Percentiles rank a stretch among this genome's conserved stretches.
Evolutionary conservation across 2,797 vertebrate species (phyloP).

Genomic region (Clangula hyemalis): DNA sequence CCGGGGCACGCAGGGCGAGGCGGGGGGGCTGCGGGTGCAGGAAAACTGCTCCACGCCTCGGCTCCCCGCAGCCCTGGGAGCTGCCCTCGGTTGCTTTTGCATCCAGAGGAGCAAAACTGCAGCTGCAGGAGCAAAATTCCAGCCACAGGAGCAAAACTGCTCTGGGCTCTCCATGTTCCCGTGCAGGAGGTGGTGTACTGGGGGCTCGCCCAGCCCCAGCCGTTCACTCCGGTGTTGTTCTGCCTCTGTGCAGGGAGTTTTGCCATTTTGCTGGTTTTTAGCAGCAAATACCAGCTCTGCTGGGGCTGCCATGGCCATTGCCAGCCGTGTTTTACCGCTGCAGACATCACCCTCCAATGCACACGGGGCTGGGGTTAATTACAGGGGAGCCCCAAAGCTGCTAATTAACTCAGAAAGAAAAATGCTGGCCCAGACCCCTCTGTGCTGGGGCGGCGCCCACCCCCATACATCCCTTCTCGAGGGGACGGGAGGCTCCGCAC

Average conservation of each 20-base stretch:
- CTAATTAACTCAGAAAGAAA: not conserved
- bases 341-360: fast-evolving
- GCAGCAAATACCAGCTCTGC: not conserved
- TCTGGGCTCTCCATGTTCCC: fast-evolving
- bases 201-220: fast-evolving
- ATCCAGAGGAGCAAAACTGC: not conserved
- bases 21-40: too few relatives aligned
- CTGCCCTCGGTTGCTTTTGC: not conserved
- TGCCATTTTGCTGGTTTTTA: not conserved
- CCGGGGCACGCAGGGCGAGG: too few relatives aligned
- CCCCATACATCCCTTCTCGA: not conserved
- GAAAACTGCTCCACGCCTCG: not conserved
- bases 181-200: too few relatives aligned
- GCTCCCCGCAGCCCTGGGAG: not conserved
- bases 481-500: not conserved
- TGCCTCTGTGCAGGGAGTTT: not conserved
- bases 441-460: too few relatives aligned
- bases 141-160: not conserved
- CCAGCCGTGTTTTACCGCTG: not conserved
- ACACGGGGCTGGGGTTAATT: fast-evolving
- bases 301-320: fast-evolving
- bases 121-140: not conserved
- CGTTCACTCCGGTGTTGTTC: not conserved
- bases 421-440: not conserved
- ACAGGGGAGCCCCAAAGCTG: not conserved